A percentile compares a stretch with the other conserved stretches of the same genome.
phyloP scores from a whole-genome alignment of 2,888 invertebrate species.

The Lasius fuliginosus region DNA sequence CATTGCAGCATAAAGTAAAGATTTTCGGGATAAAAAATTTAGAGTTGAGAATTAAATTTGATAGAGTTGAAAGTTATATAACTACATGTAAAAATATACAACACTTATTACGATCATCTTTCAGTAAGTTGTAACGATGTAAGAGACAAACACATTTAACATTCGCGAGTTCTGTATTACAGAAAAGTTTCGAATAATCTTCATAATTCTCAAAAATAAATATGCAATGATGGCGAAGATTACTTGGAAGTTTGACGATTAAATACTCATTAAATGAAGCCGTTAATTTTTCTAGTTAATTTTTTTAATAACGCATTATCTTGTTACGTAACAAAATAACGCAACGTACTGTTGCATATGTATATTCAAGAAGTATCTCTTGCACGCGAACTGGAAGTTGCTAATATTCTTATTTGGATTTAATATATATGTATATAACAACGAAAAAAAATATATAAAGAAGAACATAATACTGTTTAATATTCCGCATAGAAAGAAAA shows the following conservation, averaged over 20 bases:
- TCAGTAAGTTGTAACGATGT: neutral
- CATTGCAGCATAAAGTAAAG: no score
- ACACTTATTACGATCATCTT: neutral
- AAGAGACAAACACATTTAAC: neutral
- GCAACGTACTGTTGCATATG: neutral
- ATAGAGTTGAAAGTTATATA: no score
- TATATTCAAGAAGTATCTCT: neutral
- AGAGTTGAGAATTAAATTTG: no score
- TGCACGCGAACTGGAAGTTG: conserved; percentile 23
- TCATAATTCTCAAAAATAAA: conserved; percentile 26
- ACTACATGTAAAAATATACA: no score
- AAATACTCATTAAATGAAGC: conserved; percentile 16
- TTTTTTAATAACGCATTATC: conserved; percentile 25
- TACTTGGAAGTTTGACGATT: conserved; percentile 19
- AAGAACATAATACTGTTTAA: neutral
- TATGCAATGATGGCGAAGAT: neutral
- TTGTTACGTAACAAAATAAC: conserved; percentile 19
- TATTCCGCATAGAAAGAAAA: neutral
- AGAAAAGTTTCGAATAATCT: conserved; percentile 11
- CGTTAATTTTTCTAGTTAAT: neutral
- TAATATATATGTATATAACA: neutral
- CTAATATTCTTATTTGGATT: conserved; percentile 3
- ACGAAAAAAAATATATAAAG: neutral
- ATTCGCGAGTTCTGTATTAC: conserved; percentile 6
- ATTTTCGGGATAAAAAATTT: no score